Evolutionary conservation across 2,113 vertebrate genomes (phyloP).

Genomic region (Pimephales promelas): DNA sequence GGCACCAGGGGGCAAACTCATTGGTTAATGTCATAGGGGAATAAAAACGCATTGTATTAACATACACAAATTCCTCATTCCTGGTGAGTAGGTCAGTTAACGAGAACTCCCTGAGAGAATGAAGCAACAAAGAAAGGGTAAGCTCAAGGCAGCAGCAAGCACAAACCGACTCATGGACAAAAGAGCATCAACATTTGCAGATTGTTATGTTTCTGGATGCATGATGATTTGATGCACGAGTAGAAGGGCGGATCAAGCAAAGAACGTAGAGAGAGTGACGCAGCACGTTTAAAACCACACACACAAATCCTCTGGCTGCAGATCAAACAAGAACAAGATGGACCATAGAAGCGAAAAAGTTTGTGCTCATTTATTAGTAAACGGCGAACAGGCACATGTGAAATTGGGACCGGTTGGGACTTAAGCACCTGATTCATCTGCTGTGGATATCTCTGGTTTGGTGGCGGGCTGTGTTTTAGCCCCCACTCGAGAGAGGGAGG

Average conservation of each 20-base stretch:
- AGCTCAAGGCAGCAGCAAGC: not conserved
- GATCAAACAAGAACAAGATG: conserved; percentile 40
- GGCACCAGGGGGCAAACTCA: conserved; percentile 53
- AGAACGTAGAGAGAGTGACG: not conserved
- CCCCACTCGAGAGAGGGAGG: conserved; percentile 84
- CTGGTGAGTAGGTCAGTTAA: conserved; percentile 46
- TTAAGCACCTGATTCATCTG: conserved; percentile 85
- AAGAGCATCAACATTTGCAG: not conserved
- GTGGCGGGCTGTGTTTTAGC: conserved; percentile 74
- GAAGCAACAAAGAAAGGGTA: conserved; percentile 39
- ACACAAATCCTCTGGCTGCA: not conserved
- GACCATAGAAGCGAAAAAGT: not conserved
- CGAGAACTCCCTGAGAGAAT: conserved; percentile 28
- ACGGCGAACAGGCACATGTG: conserved; percentile 43
- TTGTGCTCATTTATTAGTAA: conserved; percentile 60
- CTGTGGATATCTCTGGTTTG: conserved; percentile 79
- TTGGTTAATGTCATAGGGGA: conserved; percentile 62
- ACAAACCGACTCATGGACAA: not conserved
- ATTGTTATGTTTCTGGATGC: conserved; percentile 17
- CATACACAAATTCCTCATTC: conserved; percentile 55
- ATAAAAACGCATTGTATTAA: conserved; percentile 66
- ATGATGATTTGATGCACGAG: not conserved
- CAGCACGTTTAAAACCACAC: not conserved
- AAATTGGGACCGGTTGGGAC: conserved; percentile 46
- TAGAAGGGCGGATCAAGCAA: not conserved